Evolutionary conservation across 1,140 invertebrate genomes (phyloP).

Genomic region (Anoplophora glabripennis): DNA sequence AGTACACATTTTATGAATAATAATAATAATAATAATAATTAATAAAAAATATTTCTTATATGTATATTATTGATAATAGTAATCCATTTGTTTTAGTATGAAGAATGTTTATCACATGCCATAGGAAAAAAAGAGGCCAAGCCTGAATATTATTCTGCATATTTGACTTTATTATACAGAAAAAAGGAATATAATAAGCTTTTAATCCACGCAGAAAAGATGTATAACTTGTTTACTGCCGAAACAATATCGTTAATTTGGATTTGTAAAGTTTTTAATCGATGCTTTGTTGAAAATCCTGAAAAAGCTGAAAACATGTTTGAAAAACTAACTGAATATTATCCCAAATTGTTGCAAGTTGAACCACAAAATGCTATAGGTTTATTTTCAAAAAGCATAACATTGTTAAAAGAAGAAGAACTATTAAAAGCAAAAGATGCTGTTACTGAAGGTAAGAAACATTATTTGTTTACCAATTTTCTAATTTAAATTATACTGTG

Average conservation of each 20-base stretch:
- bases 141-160: slow-evolving; percentile 53
- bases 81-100: slow-evolving; percentile 17
- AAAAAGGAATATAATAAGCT: slow-evolving; percentile 49
- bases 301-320: slow-evolving; percentile 45
- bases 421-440: slow-evolving; percentile 56
- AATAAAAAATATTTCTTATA: too few species aligned
- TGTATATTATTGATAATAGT: too few species aligned
- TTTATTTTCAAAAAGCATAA: slow-evolving; percentile 59
- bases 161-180: slow-evolving; percentile 57
- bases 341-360: slow-evolving; percentile 49
- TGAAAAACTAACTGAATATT: slow-evolving; percentile 52
- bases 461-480: too few species aligned
- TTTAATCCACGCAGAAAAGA: slow-evolving; percentile 52
- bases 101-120: slow-evolving; percentile 12
- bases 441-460: slow-evolving; percentile 43
- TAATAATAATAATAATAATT: too few species aligned
- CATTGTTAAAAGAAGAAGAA: slow-evolving; percentile 52
- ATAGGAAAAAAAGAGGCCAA: neutral
- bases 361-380: slow-evolving; percentile 59
- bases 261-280: slow-evolving; percentile 60
- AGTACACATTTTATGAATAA: too few species aligned
- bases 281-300: slow-evolving; percentile 48
- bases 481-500: too few species aligned
- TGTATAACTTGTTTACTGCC: slow-evolving; percentile 52
- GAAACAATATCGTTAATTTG: slow-evolving; percentile 57